phyloP scores from a whole-genome alignment of 2,888 invertebrate species.

The Tubiluchus corallicola region DNA sequence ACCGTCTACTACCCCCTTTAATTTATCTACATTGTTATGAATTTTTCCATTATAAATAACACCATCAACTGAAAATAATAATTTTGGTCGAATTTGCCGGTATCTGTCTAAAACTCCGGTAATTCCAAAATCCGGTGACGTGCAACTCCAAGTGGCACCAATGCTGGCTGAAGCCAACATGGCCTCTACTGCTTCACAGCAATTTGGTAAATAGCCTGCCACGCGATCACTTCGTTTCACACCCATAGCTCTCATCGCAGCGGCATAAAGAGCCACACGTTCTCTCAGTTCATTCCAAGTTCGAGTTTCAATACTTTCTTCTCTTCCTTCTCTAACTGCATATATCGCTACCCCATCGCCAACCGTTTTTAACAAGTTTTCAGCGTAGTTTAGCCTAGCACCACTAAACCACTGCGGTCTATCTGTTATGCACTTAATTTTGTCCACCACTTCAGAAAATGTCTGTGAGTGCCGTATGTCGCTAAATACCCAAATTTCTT shows the following conservation, averaged over 20 bases:
- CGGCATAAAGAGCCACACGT: conserved; percentile 28
- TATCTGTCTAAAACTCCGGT: conserved; percentile 34
- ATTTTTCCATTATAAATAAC: conserved; percentile 36
- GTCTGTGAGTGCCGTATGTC: conserved; percentile 29
- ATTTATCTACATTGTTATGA: conserved; percentile 33
- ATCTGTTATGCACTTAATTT: conserved; percentile 26
- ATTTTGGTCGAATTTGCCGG: conserved; percentile 34
- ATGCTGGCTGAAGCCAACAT: conserved; percentile 35
- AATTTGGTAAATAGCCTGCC: conserved; percentile 36
- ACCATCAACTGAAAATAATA: conserved; percentile 36
- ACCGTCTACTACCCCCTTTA: conserved; percentile 33
- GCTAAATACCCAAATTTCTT: conserved; percentile 30
- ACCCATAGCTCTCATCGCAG: conserved; percentile 28
- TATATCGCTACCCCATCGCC: conserved; percentile 31
- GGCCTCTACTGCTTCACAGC: conserved; percentile 33
- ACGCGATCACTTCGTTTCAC: conserved; percentile 32
- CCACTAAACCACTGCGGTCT: conserved; percentile 36
- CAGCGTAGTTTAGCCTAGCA: conserved; percentile 34
- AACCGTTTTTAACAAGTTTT: conserved; percentile 35
- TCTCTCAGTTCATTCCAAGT: conserved; percentile 27
- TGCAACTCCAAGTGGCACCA: conserved; percentile 37
- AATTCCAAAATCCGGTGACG: conserved; percentile 38
- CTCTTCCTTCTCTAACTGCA: conserved; percentile 31
- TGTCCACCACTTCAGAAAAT: too few species aligned
- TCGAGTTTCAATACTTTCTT: too few species aligned